phyloP scores from a whole-genome alignment of 2,888 invertebrate species.

The Lycocerus yunnanus region DNA sequence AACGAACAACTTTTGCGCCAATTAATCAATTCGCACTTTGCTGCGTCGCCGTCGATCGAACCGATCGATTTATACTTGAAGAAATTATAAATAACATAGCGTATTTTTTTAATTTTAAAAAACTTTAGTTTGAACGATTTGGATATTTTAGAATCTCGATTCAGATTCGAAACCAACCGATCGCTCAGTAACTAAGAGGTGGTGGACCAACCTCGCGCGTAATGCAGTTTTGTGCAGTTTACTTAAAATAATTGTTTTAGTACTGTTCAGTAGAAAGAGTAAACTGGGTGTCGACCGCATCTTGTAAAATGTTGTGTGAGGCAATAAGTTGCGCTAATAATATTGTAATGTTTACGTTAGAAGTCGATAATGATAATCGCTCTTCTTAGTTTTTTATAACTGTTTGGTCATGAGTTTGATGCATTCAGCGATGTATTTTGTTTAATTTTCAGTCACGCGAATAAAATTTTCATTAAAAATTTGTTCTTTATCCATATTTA shows the following conservation, averaged over 20 bases:
- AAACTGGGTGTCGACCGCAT: constrained; percentile 39
- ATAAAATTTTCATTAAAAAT: not conserved
- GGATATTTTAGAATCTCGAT: not conserved
- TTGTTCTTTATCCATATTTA: not conserved
- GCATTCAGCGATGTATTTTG: constrained; percentile 24
- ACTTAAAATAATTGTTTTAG: constrained; percentile 34
- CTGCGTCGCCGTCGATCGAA: not conserved
- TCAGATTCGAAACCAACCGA: not conserved
- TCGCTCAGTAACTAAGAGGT: not conserved
- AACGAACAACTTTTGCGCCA: constrained; percentile 9
- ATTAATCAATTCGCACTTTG: constrained; percentile 6
- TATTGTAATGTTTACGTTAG: constrained; percentile 38
- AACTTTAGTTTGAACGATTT: too few species aligned
- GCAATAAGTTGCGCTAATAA: constrained; percentile 47
- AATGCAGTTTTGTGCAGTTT: constrained; percentile 36
- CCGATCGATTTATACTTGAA: not conserved
- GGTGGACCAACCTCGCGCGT: not conserved
- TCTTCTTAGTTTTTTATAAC: constrained; percentile 36
- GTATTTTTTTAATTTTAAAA: too few species aligned
- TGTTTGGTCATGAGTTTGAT: constrained; percentile 35
- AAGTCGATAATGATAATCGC: constrained; percentile 43
- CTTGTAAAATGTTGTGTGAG: constrained; percentile 41
- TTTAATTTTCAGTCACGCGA: constrained; percentile 23
- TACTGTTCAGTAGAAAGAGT: constrained; percentile 36
- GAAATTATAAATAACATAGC: too few species aligned